These are phyloP conservation scores for Drosophila tani DNA, from an alignment of 1,140 invertebrate species.

Conservation along the genomic window DNA sequence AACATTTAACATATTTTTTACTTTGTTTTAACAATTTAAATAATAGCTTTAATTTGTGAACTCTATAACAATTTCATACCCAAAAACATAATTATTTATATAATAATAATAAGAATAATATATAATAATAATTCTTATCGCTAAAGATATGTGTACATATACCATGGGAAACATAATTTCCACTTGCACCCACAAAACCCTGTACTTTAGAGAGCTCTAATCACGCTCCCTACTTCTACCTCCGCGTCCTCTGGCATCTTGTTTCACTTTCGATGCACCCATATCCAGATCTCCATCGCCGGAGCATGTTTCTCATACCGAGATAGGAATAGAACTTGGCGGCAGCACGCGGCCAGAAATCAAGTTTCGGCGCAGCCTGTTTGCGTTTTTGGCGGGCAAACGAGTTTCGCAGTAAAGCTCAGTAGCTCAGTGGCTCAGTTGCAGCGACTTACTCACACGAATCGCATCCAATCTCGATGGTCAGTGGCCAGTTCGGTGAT, in stretches of 20 bases:
- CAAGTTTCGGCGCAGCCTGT: slow-evolving; percentile 27
- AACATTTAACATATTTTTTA: too few species aligned
- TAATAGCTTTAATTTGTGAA: too few species aligned
- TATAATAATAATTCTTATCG: too few species aligned
- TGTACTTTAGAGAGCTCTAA: background rate
- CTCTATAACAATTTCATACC: too few species aligned
- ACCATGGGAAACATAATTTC: too few species aligned
- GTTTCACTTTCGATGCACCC: slow-evolving; percentile 14
- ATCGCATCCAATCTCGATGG: background rate
- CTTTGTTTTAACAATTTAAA: too few species aligned
- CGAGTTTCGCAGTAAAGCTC: slow-evolving; percentile 23
- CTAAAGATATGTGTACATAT: too few species aligned
- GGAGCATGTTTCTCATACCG: slow-evolving; percentile 2
- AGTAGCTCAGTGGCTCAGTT: background rate
- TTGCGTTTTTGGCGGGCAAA: slow-evolving; percentile 32
- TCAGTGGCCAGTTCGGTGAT: slow-evolving; percentile 29
- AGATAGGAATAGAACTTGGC: slow-evolving; percentile 15
- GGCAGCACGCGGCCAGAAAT: slow-evolving; percentile 25
- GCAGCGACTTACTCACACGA: slow-evolving; percentile 13
- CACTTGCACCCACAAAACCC: too few species aligned
- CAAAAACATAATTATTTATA: too few species aligned
- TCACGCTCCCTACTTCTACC: background rate
- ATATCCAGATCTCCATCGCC: background rate
- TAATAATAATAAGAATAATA: too few species aligned
- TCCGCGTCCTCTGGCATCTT: background rate